A percentile compares a stretch with the other conserved stretches of the same genome.
Conservation (phyloP, 2,888 invertebrate genomes). For the Cheilosia grossa region DNA sequence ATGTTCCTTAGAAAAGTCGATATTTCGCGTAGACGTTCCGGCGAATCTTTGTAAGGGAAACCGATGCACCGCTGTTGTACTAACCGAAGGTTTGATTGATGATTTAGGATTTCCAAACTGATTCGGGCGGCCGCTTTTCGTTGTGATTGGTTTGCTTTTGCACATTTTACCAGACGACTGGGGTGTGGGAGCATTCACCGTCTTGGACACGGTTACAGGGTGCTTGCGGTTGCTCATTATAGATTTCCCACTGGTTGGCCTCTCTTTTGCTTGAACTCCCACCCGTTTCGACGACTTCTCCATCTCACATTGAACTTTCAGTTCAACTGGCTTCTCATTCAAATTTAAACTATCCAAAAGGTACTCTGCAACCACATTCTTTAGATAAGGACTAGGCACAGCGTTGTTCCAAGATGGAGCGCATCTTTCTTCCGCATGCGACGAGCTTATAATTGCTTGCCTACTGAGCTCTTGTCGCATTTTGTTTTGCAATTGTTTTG, state of each 20-base stretch:
- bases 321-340: background rate
- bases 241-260: background rate
- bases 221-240: background rate
- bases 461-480: constrained; percentile 30
- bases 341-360: background rate
- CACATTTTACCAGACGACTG: no score
- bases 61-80: background rate
- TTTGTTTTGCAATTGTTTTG: constrained; percentile 56
- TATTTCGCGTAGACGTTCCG: background rate
- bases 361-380: constrained; percentile 16
- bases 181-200: no score
- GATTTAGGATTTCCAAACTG: background rate
- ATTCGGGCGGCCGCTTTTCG: background rate
- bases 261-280: background rate
- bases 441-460: background rate
- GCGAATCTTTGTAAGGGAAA: constrained; percentile 50
- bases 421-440: background rate
- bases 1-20: constrained; percentile 52
- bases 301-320: background rate
- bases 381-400: background rate
- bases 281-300: background rate
- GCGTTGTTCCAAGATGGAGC: constrained; percentile 4
- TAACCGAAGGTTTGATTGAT: background rate
- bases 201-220: no score
- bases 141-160: no score